Evolutionary conservation across 2,797 vertebrate genomes (phyloP).

Genomic region (Anguilla marmorata): DNA sequence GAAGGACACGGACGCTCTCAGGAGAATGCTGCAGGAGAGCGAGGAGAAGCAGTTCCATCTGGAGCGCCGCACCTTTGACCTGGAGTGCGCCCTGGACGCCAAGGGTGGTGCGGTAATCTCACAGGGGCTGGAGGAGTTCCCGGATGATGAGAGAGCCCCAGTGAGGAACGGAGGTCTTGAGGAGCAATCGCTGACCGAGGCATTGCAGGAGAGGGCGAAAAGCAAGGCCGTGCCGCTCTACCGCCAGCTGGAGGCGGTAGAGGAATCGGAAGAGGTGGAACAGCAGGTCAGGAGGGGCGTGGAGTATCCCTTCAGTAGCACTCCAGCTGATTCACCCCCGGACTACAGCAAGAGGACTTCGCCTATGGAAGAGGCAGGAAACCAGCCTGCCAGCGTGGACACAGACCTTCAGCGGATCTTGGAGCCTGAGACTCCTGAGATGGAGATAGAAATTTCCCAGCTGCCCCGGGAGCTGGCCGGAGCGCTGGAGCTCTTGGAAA

Average conservation of each 20-base stretch:
- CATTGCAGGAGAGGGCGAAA: conserved; percentile 71
- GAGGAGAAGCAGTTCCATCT: conserved; percentile 74
- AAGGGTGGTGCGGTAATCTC: conserved; percentile 71
- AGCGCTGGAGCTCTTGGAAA: not conserved
- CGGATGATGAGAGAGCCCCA: conserved; percentile 70
- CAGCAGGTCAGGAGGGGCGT: conserved; percentile 67
- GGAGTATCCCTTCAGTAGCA: not conserved
- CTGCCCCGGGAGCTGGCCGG: not conserved
- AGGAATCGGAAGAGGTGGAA: conserved; percentile 66
- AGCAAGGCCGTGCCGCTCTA: conserved; percentile 56
- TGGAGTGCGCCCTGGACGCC: conserved; percentile 71
- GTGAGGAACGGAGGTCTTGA: conserved; percentile 78
- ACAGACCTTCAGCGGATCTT: not conserved
- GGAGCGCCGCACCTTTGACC: conserved; percentile 63
- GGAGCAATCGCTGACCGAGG: conserved; percentile 80
- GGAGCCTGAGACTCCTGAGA: not conserved
- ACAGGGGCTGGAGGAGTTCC: conserved; percentile 76
- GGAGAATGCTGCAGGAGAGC: conserved; percentile 77
- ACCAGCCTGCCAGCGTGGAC: not conserved
- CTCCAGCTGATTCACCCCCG: not conserved
- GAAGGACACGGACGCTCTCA: conserved; percentile 79
- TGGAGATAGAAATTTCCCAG: not conserved
- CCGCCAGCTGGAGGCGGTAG: conserved; percentile 80
- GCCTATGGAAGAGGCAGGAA: not conserved
- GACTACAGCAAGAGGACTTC: not conserved